Conservation (phyloP, 2,888 invertebrate species). For the Eupithecia dodoneata region DNA sequence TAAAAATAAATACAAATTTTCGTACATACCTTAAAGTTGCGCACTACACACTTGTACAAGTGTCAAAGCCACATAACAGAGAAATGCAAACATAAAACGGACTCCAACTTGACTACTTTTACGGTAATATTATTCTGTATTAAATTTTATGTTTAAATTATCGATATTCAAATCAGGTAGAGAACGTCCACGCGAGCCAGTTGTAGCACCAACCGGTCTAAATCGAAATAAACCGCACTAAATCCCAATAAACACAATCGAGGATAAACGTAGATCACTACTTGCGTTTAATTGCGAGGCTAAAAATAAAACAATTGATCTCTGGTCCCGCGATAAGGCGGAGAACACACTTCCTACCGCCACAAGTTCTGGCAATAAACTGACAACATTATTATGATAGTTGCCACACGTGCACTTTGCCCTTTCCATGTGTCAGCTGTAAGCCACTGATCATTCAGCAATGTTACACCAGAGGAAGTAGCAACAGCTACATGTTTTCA, state of each 20-base stretch:
- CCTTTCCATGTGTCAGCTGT: conserved; percentile 23
- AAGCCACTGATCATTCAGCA: conserved; percentile 20
- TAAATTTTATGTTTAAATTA: conserved; percentile 28
- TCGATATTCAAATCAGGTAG: conserved; percentile 33
- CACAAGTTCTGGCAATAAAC: conserved; percentile 18
- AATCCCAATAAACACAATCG: conserved; percentile 41
- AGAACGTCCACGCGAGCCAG: conserved; percentile 19
- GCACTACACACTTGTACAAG: not conserved
- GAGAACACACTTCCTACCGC: conserved; percentile 21
- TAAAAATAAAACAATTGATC: conserved; percentile 45
- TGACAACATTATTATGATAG: conserved; percentile 2
- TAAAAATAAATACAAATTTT: not conserved
- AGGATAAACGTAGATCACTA: conserved; percentile 37
- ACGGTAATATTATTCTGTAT: conserved; percentile 35
- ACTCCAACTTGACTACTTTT: conserved; percentile 18
- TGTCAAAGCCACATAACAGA: conserved; percentile 20
- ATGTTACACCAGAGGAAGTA: conserved; percentile 29
- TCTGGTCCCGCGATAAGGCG: conserved; percentile 28
- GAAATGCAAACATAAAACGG: conserved; percentile 30
- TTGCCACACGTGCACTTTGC: conserved; percentile 19
- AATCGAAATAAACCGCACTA: conserved; percentile 25
- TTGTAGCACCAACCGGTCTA: conserved; percentile 17
- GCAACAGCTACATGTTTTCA: conserved; percentile 51
- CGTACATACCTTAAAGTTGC: conserved; percentile 15
- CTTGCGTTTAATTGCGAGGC: conserved; percentile 40